Base-by-base conservation (phyloP, 2,113 vertebrate species). In the Phaethornis superciliosus region DNA sequence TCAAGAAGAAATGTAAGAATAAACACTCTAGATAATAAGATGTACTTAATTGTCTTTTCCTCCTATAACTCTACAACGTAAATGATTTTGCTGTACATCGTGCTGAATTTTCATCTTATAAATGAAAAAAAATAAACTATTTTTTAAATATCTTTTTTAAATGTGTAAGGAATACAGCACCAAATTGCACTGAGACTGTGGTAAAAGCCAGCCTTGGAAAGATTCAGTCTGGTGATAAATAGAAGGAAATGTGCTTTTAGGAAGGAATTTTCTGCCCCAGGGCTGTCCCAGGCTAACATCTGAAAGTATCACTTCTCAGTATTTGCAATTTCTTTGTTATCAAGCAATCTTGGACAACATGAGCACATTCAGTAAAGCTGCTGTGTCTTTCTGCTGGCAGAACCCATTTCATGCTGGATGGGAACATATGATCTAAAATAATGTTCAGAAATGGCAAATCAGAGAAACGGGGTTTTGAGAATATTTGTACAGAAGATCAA, bases 351-450 rank as follows among this genome's bases (percentile, higher is more conserved):
- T 37, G 16, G 60, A 33, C 68, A 86, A 88, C 55, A 24, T 67
- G 69, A 89, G 28, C 32, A 56, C 62, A 40, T 71, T 79, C 56
- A 51, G 69, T 32, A 84, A 75, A 89, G 65, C 69, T 78, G 28
- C 42, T 89, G 55, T 32, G 42, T 42, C 64, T 54, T 92, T 83
- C 60, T 81, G 69, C 37, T 64, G 52, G 22, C 33, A 78, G 65
- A 95, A 91, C 54, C 54, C 33, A 89, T 92, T 91, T 91, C 86
- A 88, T 70, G 72, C 64, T 87, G 81, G 47, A 89, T 86, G 44
- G 64, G 33, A 87, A 56, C 13, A 86, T 32, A 71, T 7, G 14
- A 86, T 70, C 64, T 69, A 49, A 83, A 94, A 89, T 44, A 74
- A 47, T n/a, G 20, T 68, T 60, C 83, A 81, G 60, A 92, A 89